Conservation (phyloP, 2,113 vertebrate species). For the Macrotus californicus region DNA sequence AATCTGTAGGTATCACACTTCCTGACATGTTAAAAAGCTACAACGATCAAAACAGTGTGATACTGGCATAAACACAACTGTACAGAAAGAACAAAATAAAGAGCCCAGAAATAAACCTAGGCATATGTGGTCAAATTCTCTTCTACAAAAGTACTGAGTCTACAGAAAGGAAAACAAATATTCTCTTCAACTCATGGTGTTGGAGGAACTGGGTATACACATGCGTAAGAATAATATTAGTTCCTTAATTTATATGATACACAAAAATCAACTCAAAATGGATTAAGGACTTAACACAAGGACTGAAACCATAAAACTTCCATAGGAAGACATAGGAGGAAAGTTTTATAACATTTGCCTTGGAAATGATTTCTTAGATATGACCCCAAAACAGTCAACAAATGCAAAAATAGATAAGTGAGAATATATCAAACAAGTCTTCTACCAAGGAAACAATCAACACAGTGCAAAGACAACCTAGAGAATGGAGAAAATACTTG, state of each 20-base stretch:
- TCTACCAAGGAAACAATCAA: background rate
- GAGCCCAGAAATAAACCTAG: background rate
- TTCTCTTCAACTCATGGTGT: background rate
- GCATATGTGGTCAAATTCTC: background rate
- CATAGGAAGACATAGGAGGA: background rate
- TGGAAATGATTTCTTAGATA: background rate
- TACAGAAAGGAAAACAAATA: background rate
- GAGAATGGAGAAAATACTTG: background rate
- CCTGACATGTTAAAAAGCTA: background rate
- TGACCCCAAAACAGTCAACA: background rate
- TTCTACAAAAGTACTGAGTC: background rate
- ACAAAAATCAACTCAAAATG: background rate
- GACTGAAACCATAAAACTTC: background rate
- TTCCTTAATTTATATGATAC: background rate
- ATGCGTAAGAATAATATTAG: background rate
- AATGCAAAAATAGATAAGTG: background rate
- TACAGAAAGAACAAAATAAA: background rate
- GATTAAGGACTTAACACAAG: background rate
- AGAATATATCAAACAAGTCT: background rate
- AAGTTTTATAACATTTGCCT: background rate
- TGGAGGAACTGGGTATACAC: background rate
- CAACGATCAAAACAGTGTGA: background rate
- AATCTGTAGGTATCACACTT: background rate
- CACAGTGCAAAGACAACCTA: background rate
- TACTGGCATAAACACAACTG: background rate